phyloP scores from a whole-genome alignment of 2,888 invertebrate species.

The Cataglyphis altisquamis region DNA sequence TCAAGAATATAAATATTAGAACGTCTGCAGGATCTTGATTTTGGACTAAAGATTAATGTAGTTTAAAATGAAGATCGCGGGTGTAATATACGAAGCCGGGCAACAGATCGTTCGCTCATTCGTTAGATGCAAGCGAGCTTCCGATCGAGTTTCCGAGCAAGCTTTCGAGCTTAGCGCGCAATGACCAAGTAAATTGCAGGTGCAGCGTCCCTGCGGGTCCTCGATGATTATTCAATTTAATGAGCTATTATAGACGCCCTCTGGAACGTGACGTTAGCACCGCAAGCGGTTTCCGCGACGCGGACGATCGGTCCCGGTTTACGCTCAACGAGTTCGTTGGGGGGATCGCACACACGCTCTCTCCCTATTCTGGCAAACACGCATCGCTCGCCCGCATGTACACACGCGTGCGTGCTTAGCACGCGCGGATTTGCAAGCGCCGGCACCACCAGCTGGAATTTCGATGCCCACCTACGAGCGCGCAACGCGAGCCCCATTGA shows the following conservation, averaged over 20 bases:
- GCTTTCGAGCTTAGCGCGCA: constrained; percentile 51
- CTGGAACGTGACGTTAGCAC: constrained; percentile 83
- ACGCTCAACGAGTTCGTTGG: constrained; percentile 72
- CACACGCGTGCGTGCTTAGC: constrained; percentile 16
- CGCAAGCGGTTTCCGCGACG: constrained; percentile 75
- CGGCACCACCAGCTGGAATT: constrained; percentile 67
- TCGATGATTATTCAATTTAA: constrained; percentile 83
- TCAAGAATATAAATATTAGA: background rate
- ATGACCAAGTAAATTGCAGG: constrained; percentile 71
- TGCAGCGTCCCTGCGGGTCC: constrained; percentile 67
- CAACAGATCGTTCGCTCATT: constrained; percentile 38
- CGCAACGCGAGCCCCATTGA: constrained; percentile 69
- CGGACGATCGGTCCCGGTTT: constrained; percentile 68
- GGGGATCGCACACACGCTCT: constrained; percentile 5
- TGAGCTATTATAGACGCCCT: constrained; percentile 78
- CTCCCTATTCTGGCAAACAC: constrained; percentile 36
- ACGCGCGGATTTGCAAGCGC: constrained; percentile 54
- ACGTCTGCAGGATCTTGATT: background rate
- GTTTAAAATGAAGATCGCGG: constrained; percentile 13
- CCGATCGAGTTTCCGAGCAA: constrained; percentile 25
- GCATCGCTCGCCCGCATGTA: constrained; percentile 39
- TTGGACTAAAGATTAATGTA: constrained; percentile 13
- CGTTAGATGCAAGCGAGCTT: constrained; percentile 36
- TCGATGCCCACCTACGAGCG: constrained; percentile 68
- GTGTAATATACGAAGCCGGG: constrained; percentile 14